Base-by-base conservation (phyloP, 1,140 invertebrate species). In the Probaryconus sp. region DNA sequence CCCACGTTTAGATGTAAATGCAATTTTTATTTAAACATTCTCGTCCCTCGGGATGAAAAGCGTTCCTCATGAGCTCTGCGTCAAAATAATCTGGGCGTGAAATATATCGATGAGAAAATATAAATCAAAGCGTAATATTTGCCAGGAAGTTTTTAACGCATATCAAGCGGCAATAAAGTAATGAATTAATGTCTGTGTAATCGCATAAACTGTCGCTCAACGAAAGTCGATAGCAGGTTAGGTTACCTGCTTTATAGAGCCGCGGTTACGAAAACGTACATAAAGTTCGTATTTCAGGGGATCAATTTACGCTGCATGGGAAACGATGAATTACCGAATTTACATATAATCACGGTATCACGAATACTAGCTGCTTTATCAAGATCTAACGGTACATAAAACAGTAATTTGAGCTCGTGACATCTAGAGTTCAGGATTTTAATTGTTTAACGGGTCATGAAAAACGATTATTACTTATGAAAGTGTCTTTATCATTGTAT, bases 291-390 rank as follows among this genome's bases (percentile, higher is more conserved):
- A 31, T 64, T 72, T 53, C 69, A 61, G n/a, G 28, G 42, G 50
- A 70, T 74, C 63, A 40, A 38, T 68, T 74, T 65, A 56, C 63
- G 30, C 37, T 35, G 43, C 48, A 24, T 33, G 60, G 50, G 50
- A 56, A 58, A 58, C 60, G 58, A 64, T 43, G 50, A 43, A 43
- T 71, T 64, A 71, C 28, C 43, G 45, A 71, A 71, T 71, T 53
- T 58, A 35, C 48, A 56, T 63, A 33, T 42, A 63, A 63, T 50
- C 31, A 35, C 24, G 17, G 11, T 14, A 13, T 13, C 6, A 35
- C 6, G 11, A 35, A 7, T 35, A 35, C 31, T 1, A 2, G 7
- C 4, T 33, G 20, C 11, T 4, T 28, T 50, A 40, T 69, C 56
- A 33, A 61, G 40, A 33, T 56, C 40, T 56, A 70, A 70, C 56